phyloP scores from a whole-genome alignment of 64 coral and sea anemone genomes.

The Trachythela sp. region DNA sequence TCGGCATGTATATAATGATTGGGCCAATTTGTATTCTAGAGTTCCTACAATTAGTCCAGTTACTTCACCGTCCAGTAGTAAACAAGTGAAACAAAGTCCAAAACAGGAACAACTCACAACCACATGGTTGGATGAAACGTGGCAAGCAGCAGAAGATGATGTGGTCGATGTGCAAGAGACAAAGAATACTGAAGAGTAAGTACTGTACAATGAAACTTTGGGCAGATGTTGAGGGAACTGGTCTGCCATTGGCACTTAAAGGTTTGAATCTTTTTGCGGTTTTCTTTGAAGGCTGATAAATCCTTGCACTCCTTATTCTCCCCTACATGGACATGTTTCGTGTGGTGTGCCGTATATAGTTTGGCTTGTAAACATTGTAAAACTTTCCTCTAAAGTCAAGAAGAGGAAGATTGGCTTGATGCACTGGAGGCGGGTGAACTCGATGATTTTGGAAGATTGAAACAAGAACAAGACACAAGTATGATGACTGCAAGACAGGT shows the following conservation, averaged over 20 bases:
- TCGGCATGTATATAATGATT: too few species aligned
- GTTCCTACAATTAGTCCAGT: conserved; percentile 31
- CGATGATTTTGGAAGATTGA: conserved; percentile 88
- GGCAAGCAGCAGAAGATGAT: background rate
- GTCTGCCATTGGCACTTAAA: too few species aligned
- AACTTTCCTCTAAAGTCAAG: conserved; percentile 41
- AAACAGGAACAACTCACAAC: background rate
- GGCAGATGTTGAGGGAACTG: too few species aligned
- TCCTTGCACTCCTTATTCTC: too few species aligned
- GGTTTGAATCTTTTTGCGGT: too few species aligned
- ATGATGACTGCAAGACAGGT: conserved; percentile 99
- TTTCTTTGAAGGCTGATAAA: too few species aligned
- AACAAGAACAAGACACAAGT: conserved; percentile 86
- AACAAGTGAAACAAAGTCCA: background rate
- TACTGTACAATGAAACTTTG: too few species aligned
- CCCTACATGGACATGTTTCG: too few species aligned
- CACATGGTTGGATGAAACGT: background rate
- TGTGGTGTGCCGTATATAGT: too few species aligned
- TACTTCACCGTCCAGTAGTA: background rate
- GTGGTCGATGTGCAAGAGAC: background rate
- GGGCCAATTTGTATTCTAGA: background rate
- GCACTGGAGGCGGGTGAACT: conserved; percentile 89
- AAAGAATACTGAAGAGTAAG: background rate
- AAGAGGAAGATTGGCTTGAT: conserved; percentile 96
- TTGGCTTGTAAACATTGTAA: too few species aligned